Evolutionary conservation across 1,140 invertebrate genomes (phyloP).

Genomic region (Papilio glaucus): DNA sequence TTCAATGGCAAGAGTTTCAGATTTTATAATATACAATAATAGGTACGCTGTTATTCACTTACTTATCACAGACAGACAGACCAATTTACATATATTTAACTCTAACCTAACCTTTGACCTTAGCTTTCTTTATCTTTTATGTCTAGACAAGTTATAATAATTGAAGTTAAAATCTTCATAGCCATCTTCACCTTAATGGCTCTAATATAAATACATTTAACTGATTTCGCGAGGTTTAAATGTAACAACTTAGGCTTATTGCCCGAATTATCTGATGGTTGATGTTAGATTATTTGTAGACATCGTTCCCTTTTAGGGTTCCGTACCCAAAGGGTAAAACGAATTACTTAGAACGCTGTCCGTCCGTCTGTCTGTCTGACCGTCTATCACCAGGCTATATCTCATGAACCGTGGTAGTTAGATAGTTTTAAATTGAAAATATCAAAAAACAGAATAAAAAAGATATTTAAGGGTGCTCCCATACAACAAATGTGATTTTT

Average conservation of each 20-base stretch:
- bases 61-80: conserved; percentile 12
- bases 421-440: no score
- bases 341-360: no score
- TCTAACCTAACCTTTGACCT: conserved; percentile 13
- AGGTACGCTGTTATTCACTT: not conserved
- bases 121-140: conserved; percentile 22
- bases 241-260: not conserved
- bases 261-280: not conserved
- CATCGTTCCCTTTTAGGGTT: no score
- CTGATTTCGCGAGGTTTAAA: not conserved
- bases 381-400: no score
- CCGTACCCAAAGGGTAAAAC: no score
- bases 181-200: not conserved
- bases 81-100: conserved; percentile 17
- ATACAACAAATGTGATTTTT: no score
- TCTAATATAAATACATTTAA: not conserved
- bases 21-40: not conserved
- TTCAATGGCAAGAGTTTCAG: no score
- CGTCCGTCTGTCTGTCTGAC: no score
- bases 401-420: no score
- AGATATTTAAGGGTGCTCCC: no score
- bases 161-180: conserved; percentile 6
- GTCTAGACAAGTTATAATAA: conserved; percentile 26
- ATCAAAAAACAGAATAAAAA: no score
- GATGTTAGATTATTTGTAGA: no score